Percentiles rank a stretch among this genome's conserved stretches.
phyloP scores from a whole-genome alignment of 2,888 invertebrate genomes.

The Cybosia mesomella region DNA sequence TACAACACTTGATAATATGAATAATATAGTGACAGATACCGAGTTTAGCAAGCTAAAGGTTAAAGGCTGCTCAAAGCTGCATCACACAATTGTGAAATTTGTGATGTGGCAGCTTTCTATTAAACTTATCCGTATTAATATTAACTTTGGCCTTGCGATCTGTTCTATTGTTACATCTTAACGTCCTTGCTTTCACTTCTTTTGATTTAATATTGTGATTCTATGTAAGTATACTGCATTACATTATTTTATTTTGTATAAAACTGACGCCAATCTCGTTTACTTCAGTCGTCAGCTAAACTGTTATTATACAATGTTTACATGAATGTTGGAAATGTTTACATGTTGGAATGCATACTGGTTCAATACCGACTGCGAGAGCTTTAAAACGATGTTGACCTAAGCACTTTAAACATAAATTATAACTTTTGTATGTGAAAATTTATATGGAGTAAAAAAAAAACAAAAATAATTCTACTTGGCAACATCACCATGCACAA shows the following conservation, averaged over 20 bases:
- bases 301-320: slow-evolving; percentile 55
- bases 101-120: neutral
- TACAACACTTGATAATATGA: slow-evolving; percentile 3
- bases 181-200: slow-evolving; percentile 14
- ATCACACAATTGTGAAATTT: neutral
- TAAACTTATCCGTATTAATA: neutral
- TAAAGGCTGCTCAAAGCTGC: neutral
- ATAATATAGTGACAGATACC: neutral
- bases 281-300: slow-evolving; percentile 33
- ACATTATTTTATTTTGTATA: slow-evolving; percentile 10
- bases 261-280: slow-evolving; percentile 39
- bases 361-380: slow-evolving; percentile 61
- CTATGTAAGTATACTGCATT: slow-evolving; percentile 11
- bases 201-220: slow-evolving; percentile 24
- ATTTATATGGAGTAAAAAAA: neutral
- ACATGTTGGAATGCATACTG: slow-evolving; percentile 70
- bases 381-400: neutral
- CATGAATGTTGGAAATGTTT: too few species aligned
- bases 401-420: neutral
- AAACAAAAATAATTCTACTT: too few species aligned
- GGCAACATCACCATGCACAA: too few species aligned
- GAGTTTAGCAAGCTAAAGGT: neutral
- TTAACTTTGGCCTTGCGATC: neutral
- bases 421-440: neutral
- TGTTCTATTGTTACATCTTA: slow-evolving; percentile 11